Conservation (phyloP, 2,888 invertebrate genomes). For the Siphlonurus alternatus region DNA sequence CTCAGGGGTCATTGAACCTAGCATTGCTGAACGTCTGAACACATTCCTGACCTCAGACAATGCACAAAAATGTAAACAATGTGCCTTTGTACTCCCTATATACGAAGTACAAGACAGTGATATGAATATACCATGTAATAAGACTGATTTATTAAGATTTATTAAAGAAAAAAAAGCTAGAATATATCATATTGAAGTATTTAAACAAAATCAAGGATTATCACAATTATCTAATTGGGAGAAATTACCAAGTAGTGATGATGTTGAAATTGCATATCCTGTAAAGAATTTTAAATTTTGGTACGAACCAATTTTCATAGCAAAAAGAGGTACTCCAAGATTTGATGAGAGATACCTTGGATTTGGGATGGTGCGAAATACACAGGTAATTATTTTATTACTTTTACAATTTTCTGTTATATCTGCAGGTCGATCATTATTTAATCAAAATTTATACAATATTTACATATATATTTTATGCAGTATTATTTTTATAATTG, state of each 20-base stretch:
- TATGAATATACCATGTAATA: slow-evolving; percentile 19
- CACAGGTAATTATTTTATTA: slow-evolving; percentile 20
- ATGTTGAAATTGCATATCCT: slow-evolving; percentile 20
- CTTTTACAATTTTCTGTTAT: not conserved
- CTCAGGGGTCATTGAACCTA: slow-evolving; percentile 11
- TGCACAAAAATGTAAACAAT: slow-evolving; percentile 15
- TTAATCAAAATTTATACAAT: too few species aligned
- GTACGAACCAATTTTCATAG: slow-evolving; percentile 26
- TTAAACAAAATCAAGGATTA: slow-evolving; percentile 23
- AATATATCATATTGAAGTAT: slow-evolving; percentile 24
- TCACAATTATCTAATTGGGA: slow-evolving; percentile 21
- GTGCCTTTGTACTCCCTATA: slow-evolving; percentile 25
- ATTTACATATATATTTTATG: too few species aligned
- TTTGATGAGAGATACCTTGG: slow-evolving; percentile 26
- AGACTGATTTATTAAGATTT: slow-evolving; percentile 19
- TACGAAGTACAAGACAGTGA: slow-evolving; percentile 21
- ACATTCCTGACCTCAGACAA: slow-evolving; percentile 12
- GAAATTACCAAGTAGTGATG: slow-evolving; percentile 10
- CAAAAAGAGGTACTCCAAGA: slow-evolving; percentile 20
- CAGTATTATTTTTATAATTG: too few species aligned
- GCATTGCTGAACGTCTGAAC: slow-evolving; percentile 13
- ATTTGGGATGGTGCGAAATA: slow-evolving; percentile 26
- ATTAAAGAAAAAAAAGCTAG: slow-evolving; percentile 19
- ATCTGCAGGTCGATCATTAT: too few species aligned
- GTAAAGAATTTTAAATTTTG: slow-evolving; percentile 21